Evolutionary conservation across 2,797 vertebrate species (phyloP), one percentile per base, ranked within the genome.

Genomic region (Kryptolebias ocellatus): DNA sequence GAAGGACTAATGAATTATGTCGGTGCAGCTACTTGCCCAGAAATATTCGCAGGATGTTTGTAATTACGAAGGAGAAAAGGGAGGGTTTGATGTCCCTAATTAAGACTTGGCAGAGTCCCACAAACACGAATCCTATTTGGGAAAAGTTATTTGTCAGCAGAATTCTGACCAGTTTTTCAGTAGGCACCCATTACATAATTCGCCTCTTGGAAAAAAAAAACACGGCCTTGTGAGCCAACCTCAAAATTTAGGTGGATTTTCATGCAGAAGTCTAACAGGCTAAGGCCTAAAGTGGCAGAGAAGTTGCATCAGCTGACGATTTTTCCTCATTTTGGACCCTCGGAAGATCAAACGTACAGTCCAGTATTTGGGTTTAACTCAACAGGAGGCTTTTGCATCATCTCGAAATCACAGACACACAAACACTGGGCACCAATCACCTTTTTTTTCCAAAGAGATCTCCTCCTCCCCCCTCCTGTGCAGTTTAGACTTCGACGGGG

Each of bases 401-500:
- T 64, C 62, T 72, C 27, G n/a, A n/a, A n/a, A n/a, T 67, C 65
- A 44, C 60, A 46, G 3, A 45, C 46, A 56, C 15, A 44, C 14
- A 53, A 2, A 61, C 54, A 45, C 61, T 64, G 71, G 60, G 72
- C 78, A 81, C 60, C 80, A 74, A 73, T 81, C 71, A 79, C 58
- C 28, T 66, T 72, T 62, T 39, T 57, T 24, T 24, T 2, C 20
- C 11, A 0, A 70, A 76, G 60, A 80, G 71, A 81, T 53, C 64
- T 57, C 69, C 60, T 72, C 60, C 55, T 70, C 51, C 64, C n/a
- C 51, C 64, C n/a, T 47, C 67, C 61, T 42, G 69, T 56, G 70
- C 71, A 61, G 72, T 83, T 83, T 73, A 70, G 85, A 86, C 83
- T 85, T 85, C 76, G 83, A 42, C 67, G 60, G 80, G 71, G 68